phyloP scores from a whole-genome alignment of 2,888 invertebrate species.

The Andrena bucephala region DNA sequence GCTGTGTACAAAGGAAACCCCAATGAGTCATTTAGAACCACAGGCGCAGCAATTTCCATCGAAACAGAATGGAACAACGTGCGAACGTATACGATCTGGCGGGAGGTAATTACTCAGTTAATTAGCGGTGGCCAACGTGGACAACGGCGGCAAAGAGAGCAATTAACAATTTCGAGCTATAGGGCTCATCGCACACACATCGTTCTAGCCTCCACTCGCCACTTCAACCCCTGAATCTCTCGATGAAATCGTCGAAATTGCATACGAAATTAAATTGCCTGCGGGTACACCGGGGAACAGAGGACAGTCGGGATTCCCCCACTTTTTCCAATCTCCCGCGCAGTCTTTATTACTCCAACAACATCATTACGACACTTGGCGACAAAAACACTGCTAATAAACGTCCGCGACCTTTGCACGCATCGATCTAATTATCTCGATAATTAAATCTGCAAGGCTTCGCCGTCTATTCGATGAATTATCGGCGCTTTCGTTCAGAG shows the following conservation, averaged over 20 bases:
- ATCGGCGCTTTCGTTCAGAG: conserved; percentile 36
- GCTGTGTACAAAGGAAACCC: background rate
- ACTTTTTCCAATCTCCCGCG: background rate
- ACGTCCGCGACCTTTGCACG: background rate
- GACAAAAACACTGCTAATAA: background rate
- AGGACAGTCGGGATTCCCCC: background rate
- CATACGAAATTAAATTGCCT: conserved; percentile 11
- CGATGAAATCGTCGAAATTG: conserved; percentile 5
- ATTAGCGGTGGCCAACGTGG: conserved; percentile 2
- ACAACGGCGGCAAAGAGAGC: background rate
- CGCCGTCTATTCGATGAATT: conserved; percentile 19
- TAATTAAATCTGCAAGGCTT: conserved; percentile 29
- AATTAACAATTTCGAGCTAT: background rate
- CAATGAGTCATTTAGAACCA: background rate
- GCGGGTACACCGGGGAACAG: background rate
- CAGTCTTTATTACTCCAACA: background rate
- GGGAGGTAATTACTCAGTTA: conserved; percentile 10
- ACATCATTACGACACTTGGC: background rate
- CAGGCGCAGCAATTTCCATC: background rate
- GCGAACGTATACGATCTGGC: background rate
- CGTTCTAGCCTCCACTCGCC: background rate
- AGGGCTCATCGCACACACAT: background rate
- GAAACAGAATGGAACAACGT: background rate
- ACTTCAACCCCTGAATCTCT: background rate
- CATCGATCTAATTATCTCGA: conserved; percentile 24